These are phyloP conservation scores for Arvicanthis niloticus DNA, from an alignment of 2,113 vertebrate species.

Conservation along the genomic window DNA sequence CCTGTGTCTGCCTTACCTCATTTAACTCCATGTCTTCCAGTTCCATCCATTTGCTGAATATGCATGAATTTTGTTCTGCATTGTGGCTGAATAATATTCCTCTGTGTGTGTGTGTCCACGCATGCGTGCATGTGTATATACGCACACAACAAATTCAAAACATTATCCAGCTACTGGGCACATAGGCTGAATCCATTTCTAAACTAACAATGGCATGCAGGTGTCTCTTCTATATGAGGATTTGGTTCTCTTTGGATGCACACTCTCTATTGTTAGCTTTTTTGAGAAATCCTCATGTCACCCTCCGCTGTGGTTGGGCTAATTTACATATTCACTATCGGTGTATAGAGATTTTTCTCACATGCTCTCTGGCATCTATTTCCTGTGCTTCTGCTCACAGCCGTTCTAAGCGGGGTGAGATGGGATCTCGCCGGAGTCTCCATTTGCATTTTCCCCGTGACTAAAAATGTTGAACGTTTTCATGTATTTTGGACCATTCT, in stretches of 20 bases:
- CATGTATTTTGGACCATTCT: not conserved
- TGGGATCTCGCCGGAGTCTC: not conserved
- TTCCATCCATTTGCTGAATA: not conserved
- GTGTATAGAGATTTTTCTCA: not conserved
- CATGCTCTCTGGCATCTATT: not conserved
- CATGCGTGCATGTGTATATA: not conserved
- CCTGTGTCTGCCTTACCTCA: not conserved
- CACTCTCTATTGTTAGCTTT: not conserved
- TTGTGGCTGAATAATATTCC: not conserved
- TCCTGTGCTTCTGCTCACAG: not conserved
- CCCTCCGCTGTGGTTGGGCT: not conserved
- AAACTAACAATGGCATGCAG: not conserved
- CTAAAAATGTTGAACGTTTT: not conserved
- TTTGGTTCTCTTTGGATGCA: not conserved
- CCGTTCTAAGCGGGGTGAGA: not conserved
- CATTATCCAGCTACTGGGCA: not conserved
- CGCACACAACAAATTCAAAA: not conserved
- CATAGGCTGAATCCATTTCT: not conserved
- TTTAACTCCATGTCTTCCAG: not conserved
- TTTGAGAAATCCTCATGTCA: not conserved
- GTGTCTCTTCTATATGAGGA: not conserved
- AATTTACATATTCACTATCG: not conserved
- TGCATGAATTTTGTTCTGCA: not conserved
- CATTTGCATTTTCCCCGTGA: not conserved
- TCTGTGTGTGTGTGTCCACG: fast-evolving